These are phyloP conservation scores for Pseudomyrmex cubaensis DNA, from an alignment of 1,140 invertebrate species.

Conservation along the genomic window DNA sequence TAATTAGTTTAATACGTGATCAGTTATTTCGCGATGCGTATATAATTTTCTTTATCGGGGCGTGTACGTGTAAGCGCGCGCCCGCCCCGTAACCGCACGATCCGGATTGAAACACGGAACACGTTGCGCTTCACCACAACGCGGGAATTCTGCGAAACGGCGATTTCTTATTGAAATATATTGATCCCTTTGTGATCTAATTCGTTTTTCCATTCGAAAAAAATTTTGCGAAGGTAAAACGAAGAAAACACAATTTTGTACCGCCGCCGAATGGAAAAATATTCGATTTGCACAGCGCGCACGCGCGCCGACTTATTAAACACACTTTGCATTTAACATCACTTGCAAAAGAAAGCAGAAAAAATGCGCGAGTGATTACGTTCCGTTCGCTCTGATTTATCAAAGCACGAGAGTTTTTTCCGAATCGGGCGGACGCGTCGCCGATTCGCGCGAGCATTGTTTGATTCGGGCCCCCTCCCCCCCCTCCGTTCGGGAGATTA, in stretches of 20 bases:
- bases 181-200: background rate
- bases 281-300: too few relatives aligned
- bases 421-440: slow-evolving; percentile 22
- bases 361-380: background rate
- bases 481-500: slow-evolving; percentile 7
- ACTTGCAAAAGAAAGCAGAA: background rate
- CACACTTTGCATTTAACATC: too few relatives aligned
- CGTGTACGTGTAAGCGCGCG: too few relatives aligned
- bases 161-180: too few relatives aligned
- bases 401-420: background rate
- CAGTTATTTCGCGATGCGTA: slow-evolving; percentile 36
- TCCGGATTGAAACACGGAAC: background rate
- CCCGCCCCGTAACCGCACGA: background rate
- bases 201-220: background rate
- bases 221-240: background rate
- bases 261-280: background rate
- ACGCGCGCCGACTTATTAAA: too few relatives aligned
- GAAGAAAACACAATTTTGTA: background rate
- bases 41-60: slow-evolving; percentile 44
- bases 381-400: slow-evolving; percentile 11
- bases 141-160: background rate
- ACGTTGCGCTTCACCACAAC: too few relatives aligned
- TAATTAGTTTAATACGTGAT: slow-evolving; percentile 46
- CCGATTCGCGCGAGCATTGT: slow-evolving; percentile 11
- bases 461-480: background rate